Evolutionary conservation across 2,888 invertebrate species (phyloP), one percentile per base, ranked within the genome.

Genomic region (Acanthococcus lagerstroemiae): DNA sequence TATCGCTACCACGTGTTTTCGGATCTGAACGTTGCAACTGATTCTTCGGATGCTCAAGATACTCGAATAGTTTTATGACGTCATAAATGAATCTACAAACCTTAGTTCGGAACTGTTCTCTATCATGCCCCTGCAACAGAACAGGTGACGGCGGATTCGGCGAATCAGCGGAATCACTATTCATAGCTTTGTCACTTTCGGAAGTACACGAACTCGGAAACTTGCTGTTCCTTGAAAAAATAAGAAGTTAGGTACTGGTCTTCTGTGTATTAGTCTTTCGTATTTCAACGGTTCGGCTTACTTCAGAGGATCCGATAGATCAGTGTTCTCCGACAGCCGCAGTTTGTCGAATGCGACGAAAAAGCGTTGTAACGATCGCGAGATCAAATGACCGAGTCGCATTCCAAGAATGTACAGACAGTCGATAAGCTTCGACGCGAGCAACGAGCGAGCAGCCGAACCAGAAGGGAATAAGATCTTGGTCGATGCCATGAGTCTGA

Each of bases 381-480:
- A 83, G 58, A 85, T 84, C 1, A 90, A 77, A 72, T 88, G 86
- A 22, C 71, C 69, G 67, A 83, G 83, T 68, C 85, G 81, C 65
- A 86, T 77, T 4, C 87, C 84, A n/a, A 90, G 75, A n/a, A 87
- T 84, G 74, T 90, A 88, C 67, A 94, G 76, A 0, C 88, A 84
- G 74, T 89, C 90, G 50, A 93, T 75, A 70, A 91, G 83, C 77
- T 95, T 93, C 69, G 87, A 83, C 0, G 89, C 84, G 46, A 95
- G 77, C 6, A 90, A 83, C 55, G 82, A 80, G 1, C 95, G 82
- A 0, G 90, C 89, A 25, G 80, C 75, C 55, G 82, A 80, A 0
- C 94, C 93, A 72, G 85, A 87, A 0, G 95, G 93, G 78, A 94
- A 95, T 9, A 83, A 78, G 69, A 87, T 82, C 67, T 86, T 83